Conservation (phyloP, 2,888 invertebrate genomes). For the Dinocampus coccinellae region DNA sequence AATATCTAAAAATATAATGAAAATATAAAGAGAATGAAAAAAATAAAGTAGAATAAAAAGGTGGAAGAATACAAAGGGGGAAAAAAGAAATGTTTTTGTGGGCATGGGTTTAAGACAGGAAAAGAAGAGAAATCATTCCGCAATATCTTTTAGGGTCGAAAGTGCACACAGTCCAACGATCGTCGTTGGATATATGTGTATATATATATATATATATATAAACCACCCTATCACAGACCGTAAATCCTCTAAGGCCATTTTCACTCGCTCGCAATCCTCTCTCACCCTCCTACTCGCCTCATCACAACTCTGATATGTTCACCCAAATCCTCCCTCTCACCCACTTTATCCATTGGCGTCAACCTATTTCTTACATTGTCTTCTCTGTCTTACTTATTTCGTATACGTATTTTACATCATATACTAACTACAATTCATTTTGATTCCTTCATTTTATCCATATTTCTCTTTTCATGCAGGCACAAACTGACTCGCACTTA, state of each 20-base stretch:
- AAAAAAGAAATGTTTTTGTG: not conserved
- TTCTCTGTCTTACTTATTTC: conserved; percentile 19
- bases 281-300: conserved; percentile 26
- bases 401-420: conserved; percentile 26
- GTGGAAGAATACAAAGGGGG: conserved; percentile 6
- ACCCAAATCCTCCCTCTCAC: conserved; percentile 13
- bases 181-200: conserved; percentile 16
- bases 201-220: not conserved
- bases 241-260: conserved; percentile 48
- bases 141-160: conserved; percentile 61
- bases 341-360: not conserved
- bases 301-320: conserved; percentile 26
- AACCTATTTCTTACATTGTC: conserved; percentile 21
- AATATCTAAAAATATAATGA: conserved; percentile 29
- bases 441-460: conserved; percentile 8
- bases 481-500: not conserved
- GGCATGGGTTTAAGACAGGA: conserved; percentile 26
- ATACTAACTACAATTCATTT: conserved; percentile 16
- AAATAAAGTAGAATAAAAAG: conserved; percentile 19
- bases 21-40: not conserved
- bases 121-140: conserved; percentile 53
- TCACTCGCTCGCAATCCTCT: conserved; percentile 36
- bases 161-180: conserved; percentile 55
- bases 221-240: conserved; percentile 45
- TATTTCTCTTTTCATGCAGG: not conserved